Evolutionary conservation across 2,113 vertebrate species (phyloP).

Genomic region (Sylvia atricapilla): DNA sequence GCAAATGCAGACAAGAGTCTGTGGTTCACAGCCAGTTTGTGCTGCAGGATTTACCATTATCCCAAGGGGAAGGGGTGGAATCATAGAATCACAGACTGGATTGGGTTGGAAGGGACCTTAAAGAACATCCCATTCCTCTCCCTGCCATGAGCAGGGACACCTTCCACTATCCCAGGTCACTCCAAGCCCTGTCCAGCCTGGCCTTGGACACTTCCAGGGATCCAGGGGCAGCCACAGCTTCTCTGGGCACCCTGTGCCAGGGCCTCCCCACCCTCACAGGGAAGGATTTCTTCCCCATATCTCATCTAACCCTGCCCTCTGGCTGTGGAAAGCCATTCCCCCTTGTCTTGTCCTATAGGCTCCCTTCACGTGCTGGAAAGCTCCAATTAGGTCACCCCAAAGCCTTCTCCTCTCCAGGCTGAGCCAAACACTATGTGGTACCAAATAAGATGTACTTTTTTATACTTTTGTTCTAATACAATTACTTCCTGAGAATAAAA

Average conservation of each 20-base stretch:
- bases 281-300: accelerated
- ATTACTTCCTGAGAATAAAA: background rate
- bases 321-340: background rate
- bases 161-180: accelerated
- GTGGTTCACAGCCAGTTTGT: background rate
- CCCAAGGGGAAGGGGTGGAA: background rate
- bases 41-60: background rate
- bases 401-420: background rate
- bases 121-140: background rate
- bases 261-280: accelerated
- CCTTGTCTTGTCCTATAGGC: background rate
- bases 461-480: background rate
- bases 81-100: background rate
- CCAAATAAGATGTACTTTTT: background rate
- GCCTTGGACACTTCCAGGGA: background rate
- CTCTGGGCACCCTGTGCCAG: background rate
- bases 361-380: background rate
- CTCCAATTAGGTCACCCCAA: background rate
- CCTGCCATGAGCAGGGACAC: background rate
- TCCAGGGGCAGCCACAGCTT: background rate
- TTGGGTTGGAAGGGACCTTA: background rate
- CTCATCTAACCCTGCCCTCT: accelerated
- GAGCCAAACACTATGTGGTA: background rate
- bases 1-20: background rate
- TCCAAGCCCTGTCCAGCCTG: accelerated